A percentile compares a stretch with the other conserved stretches of the same genome.
phyloP scores from a whole-genome alignment of 2,113 vertebrate genomes.

The Aleadryas rufinucha region DNA sequence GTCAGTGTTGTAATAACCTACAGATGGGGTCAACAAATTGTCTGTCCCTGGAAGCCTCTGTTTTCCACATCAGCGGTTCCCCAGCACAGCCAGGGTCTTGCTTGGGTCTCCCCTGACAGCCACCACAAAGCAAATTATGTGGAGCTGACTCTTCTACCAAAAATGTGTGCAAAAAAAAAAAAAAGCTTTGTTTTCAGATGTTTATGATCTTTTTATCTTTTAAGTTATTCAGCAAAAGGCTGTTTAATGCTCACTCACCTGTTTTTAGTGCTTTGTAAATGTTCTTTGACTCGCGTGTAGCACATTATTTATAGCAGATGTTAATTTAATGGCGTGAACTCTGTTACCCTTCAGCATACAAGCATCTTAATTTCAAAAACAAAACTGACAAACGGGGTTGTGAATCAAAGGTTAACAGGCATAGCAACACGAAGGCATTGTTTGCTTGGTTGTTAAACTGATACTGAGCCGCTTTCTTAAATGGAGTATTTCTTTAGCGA shows the following conservation, averaged over 20 bases:
- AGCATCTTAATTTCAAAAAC: constrained; percentile 17
- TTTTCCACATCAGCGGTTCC: background rate
- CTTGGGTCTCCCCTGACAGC: background rate
- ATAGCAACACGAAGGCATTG: background rate
- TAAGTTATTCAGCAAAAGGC: background rate
- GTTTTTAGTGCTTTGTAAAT: background rate
- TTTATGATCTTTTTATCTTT: background rate
- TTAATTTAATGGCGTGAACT: constrained; percentile 38
- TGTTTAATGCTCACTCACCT: background rate
- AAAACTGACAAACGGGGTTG: background rate
- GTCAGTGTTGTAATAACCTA: background rate
- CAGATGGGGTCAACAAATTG: background rate
- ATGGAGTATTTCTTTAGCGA: background rate
- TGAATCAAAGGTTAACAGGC: constrained; percentile 49
- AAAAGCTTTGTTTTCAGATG: background rate
- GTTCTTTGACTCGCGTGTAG: background rate
- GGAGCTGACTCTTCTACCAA: background rate
- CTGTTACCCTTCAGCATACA: background rate
- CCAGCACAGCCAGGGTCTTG: background rate
- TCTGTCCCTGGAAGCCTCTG: background rate
- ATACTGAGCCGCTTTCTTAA: background rate
- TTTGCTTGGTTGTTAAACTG: background rate
- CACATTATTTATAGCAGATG: constrained; percentile 7
- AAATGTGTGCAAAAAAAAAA: background rate
- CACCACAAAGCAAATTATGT: background rate